phyloP scores from a whole-genome alignment of 2,888 invertebrate genomes.

The Standfussiana lucernea region DNA sequence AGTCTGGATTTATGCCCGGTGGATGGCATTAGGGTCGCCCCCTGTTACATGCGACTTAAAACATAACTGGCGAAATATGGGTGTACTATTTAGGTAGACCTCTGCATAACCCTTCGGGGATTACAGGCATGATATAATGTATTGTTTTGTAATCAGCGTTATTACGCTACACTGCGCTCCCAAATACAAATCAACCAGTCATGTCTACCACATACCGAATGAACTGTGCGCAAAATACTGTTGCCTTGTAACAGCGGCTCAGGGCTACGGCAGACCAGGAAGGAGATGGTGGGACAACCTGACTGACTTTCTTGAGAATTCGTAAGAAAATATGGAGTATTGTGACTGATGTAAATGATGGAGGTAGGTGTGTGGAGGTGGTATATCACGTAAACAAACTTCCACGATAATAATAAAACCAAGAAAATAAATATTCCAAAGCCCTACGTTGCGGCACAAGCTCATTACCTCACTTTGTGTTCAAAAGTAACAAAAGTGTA shows the following conservation, averaged over 20 bases:
- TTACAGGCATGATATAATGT: too few relatives aligned
- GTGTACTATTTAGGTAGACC: too few relatives aligned
- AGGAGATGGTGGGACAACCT: background rate
- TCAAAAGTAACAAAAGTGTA: constrained; percentile 55
- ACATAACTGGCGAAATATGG: too few relatives aligned
- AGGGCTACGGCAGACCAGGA: background rate
- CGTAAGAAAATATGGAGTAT: background rate
- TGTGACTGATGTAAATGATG: background rate
- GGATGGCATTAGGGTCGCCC: too few relatives aligned
- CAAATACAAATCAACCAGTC: background rate
- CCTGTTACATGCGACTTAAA: too few relatives aligned
- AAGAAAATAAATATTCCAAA: constrained; percentile 14
- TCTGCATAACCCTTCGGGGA: too few relatives aligned
- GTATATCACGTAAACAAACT: too few relatives aligned
- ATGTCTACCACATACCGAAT: background rate
- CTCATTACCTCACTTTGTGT: constrained; percentile 53
- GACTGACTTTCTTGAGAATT: background rate
- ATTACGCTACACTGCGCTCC: background rate
- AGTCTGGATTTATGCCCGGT: too few relatives aligned
- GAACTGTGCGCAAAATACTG: background rate
- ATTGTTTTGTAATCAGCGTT: background rate
- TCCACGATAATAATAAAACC: background rate
- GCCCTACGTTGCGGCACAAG: constrained; percentile 26
- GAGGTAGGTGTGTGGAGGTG: too few relatives aligned
- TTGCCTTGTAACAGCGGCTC: background rate